Base-by-base conservation (phyloP, 2,888 invertebrate species). In the Ectobius pallidus region DNA sequence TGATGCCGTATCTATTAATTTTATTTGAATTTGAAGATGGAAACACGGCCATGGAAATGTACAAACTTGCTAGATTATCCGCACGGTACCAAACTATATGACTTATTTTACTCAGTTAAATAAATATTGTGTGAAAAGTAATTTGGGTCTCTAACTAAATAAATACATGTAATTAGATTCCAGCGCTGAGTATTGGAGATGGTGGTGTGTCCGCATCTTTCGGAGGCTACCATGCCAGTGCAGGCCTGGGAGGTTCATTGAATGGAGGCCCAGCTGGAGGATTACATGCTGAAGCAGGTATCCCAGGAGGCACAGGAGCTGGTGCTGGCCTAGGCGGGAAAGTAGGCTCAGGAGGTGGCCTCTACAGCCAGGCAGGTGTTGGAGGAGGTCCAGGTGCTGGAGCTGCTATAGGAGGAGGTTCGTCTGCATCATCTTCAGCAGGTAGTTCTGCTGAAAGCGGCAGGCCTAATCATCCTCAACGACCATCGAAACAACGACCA, bases 211-310 rank as follows among this genome's bases (percentile, higher is more conserved):
- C 52, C 6, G 58, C 69, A 2, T 69, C 69, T 20, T 69, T 55
- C 20, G 69, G 69, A 11, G 55, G 55, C 14, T 69, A 58, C 39
- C 30, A 39, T 22, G 58, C 69, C 39, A 55, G 55, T 25, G 69
- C 69, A 0, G 69, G 69, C 0, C 39, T 69, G 25, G 69, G 69
- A 3, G 69, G 69, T 11, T 22, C n/a, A 9, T 30, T 55, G 34
- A 14, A 25, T 14, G 58, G 58, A 4, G 32, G 58, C 30, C 58
- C 69, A 9, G 25, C 69, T 18, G 69, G 69, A 1, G 69, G 69
- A 2, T 55, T 69, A 39, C 52, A 52, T 39, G 69, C 69, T 7
- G 39, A 69, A 32, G 69, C 69, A 14, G 69, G 69, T 39, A 55
- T 55, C 11, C 55, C 55, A 11, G 69, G 39, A 7, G 69, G 69